Conservation (phyloP, 2,797 vertebrate genomes). For the Brachyrhaphis roseni region DNA sequence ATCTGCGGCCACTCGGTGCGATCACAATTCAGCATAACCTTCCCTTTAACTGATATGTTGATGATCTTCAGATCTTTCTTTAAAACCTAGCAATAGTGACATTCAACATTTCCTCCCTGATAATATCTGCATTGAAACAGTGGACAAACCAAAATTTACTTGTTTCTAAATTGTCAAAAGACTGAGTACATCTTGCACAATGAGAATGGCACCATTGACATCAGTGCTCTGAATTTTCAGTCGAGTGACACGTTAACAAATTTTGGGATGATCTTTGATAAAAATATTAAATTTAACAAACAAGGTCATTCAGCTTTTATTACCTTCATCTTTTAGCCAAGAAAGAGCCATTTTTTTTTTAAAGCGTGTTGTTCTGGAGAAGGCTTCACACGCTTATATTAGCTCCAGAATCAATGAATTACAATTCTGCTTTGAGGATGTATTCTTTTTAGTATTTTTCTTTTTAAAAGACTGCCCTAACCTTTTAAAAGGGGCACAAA, state of each 20-base stretch:
- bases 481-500: conserved; percentile 6
- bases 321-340: neutral
- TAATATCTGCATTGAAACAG: neutral
- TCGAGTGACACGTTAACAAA: neutral
- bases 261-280: neutral
- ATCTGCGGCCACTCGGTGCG: neutral
- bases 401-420: neutral
- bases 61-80: neutral
- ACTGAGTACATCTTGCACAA: neutral
- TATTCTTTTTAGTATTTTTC: no score
- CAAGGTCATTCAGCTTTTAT: neutral
- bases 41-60: neutral
- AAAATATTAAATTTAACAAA: neutral
- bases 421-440: no score
- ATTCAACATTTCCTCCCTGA: neutral
- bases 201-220: neutral
- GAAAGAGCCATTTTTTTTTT: neutral
- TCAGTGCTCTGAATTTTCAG: neutral
- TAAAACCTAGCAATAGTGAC: neutral
- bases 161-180: neutral
- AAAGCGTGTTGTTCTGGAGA: neutral
- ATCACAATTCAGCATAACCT: neutral
- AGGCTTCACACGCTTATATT: neutral
- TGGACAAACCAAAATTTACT: neutral
- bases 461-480: neutral